Conservation (phyloP, 2,113 vertebrate species). For the Sceloporus tristichus region DNA sequence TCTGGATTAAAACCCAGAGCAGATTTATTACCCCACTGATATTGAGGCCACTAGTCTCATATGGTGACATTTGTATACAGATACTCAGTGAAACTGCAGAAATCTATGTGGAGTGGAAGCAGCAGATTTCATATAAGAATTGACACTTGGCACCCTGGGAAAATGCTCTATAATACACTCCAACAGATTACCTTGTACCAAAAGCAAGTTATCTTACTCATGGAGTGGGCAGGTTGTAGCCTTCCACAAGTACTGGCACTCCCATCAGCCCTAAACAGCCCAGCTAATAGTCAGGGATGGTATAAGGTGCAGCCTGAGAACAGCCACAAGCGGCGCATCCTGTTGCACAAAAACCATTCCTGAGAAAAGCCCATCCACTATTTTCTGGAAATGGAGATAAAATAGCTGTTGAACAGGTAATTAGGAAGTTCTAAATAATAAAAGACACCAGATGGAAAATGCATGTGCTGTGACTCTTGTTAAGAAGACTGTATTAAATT, state of each 20-base stretch:
- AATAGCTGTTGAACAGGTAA: background rate
- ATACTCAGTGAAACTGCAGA: background rate
- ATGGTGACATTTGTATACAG: background rate
- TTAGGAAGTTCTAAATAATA: slow-evolving; percentile 20
- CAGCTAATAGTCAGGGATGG: too few species aligned
- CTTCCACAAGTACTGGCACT: too few species aligned
- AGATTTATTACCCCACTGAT: too few species aligned
- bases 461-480: background rate
- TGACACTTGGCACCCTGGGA: background rate
- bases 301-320: background rate
- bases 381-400: slow-evolving; percentile 5
- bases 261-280: too few species aligned
- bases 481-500: slow-evolving; percentile 7
- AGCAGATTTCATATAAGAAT: background rate
- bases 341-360: background rate
- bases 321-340: background rate
- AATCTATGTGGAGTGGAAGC: background rate
- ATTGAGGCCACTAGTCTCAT: too few species aligned
- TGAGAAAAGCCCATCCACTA: background rate
- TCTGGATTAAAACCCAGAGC: too few species aligned
- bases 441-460: slow-evolving; percentile 2
- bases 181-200: background rate
- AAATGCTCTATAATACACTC: background rate
- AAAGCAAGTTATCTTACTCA: background rate
- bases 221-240: too few species aligned